phyloP scores from a whole-genome alignment of 2,113 vertebrate species.

The Penelope pileata region DNA sequence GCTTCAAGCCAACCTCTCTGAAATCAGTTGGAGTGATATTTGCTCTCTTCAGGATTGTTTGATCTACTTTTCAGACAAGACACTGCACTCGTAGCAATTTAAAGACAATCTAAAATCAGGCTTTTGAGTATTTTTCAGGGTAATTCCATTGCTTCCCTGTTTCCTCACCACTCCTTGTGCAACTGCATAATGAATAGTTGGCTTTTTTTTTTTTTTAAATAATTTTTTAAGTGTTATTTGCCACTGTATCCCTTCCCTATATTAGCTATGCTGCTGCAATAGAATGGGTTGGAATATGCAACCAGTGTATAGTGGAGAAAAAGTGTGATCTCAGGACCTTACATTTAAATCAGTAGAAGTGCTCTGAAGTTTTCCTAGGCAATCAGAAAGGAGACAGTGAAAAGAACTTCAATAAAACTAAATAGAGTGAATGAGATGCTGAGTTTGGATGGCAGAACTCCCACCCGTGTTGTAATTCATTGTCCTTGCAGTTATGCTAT shows the following conservation, averaged over 20 bases:
- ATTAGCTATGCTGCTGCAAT: rapidly evolving
- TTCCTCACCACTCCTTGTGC: rapidly evolving
- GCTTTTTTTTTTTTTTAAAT: no score
- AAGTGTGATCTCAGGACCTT: background rate
- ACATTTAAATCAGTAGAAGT: background rate
- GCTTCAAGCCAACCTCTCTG: no score
- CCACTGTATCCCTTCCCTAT: background rate
- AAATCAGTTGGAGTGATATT: no score
- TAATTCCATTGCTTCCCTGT: background rate
- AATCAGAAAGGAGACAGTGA: background rate
- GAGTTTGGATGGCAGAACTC: background rate
- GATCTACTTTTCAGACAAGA: no score
- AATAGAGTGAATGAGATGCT: background rate
- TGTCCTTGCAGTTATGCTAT: rapidly evolving
- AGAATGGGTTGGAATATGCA: background rate
- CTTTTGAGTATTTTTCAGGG: background rate
- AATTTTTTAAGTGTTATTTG: background rate
- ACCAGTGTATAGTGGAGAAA: rapidly evolving
- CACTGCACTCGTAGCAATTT: no score
- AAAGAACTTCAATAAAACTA: background rate
- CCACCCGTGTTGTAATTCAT: rapidly evolving
- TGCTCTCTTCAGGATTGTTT: no score
- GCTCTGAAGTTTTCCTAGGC: rapidly evolving
- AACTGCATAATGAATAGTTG: background rate
- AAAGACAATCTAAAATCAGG: background rate